Conservation (phyloP, 2,113 vertebrate species). For the Meriones unguiculatus region DNA sequence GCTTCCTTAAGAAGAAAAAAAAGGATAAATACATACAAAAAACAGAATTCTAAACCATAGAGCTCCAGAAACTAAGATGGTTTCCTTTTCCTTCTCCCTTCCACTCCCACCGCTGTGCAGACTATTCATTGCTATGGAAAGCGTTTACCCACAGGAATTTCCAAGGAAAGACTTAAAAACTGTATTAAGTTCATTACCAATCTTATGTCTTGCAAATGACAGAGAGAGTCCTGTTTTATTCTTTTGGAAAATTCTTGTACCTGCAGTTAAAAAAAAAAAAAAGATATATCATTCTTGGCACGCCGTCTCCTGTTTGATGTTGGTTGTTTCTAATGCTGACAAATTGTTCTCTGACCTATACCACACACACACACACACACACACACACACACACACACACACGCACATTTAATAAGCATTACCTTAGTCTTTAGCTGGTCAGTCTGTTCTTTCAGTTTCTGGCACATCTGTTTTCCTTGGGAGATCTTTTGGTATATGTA, state of each 20-base stretch:
- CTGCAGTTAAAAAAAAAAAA: slow-evolving; percentile 84
- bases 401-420: slow-evolving; percentile 55
- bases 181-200: slow-evolving; percentile 86
- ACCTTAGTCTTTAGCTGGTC: slow-evolving; percentile 91
- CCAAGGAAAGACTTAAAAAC: neutral
- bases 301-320: neutral
- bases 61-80: neutral
- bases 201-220: slow-evolving; percentile 85
- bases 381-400: neutral
- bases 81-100: neutral
- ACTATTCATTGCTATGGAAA: neutral
- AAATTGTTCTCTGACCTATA: neutral
- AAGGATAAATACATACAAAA: neutral
- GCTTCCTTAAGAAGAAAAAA: neutral
- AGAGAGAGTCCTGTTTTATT: slow-evolving; percentile 81
- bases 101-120: neutral
- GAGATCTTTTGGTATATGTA: slow-evolving; percentile 79
- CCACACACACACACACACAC: neutral
- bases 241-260: slow-evolving; percentile 91
- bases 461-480: slow-evolving; percentile 91
- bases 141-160: neutral
- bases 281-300: slow-evolving; percentile 34
- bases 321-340: neutral
- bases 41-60: neutral
- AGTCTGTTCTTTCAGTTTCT: slow-evolving; percentile 90